Base-by-base conservation (phyloP, 2,797 vertebrate genomes). In the Vireo griseus region DNA sequence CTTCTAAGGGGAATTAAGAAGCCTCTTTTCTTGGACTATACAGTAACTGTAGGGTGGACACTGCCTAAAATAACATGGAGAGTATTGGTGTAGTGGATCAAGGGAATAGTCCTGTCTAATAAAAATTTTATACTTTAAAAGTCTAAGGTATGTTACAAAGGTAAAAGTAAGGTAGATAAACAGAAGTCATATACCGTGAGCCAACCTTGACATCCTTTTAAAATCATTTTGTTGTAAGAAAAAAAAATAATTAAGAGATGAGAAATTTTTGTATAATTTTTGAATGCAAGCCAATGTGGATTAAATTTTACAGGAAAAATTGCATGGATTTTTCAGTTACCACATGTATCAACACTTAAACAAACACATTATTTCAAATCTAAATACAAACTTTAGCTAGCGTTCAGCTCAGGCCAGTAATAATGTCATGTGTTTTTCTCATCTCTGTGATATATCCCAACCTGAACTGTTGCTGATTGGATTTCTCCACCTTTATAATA, bases 401-500 rank as follows among this genome's bases (percentile, higher is more conserved):
- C 11, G 13, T 65, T 83, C 28, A 58, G 26, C 40, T 92, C 31
- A 66, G 35, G 48, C 11, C 50, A 39, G 5, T 57, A 37, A 33
- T 22, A 42, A n/a, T 25, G 24, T 31, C 4, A 9, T 57, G 54
- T 76, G 33, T 77, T 20, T 54, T 80, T 29, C 47, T 77, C 17
- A 25, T 66, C 4, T 84, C 31, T 77, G 7, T 47, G 29, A 22
- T 67, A 13, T 55, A 54, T 94, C 85, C 97, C 81, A n/a, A 98
- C 97, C 98, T 98, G 96, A 79, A 65, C 48, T 42, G 94, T 94
- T 0, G 96, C 98, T 37, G 25, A 45, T 74, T 18, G 6, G 94
- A 98, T 79, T 5, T 10, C 28, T 73, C 92, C 94, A 61, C 52
- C 12, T 95, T 97, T 97, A 40, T 97, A 98, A 80, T 96, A 92